These are phyloP conservation scores for Ciconia boyciana DNA, from an alignment of 2,113 vertebrate species.

Conservation along the genomic window DNA sequence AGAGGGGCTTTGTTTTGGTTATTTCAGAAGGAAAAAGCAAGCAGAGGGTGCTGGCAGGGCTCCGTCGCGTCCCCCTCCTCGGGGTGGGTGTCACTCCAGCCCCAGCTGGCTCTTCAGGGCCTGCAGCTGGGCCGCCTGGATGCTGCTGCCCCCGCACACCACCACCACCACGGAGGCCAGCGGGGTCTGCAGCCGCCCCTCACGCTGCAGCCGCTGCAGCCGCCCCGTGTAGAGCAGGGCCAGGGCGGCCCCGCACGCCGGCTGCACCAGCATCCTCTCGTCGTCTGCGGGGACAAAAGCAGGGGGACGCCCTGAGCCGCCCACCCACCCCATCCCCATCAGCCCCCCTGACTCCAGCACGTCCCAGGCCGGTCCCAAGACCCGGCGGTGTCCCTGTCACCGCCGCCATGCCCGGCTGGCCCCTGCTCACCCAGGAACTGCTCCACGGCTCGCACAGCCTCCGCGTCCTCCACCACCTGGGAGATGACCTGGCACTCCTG, in stretches of 20 bases:
- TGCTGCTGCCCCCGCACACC: constrained; percentile 87
- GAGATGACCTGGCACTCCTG: constrained; percentile 77
- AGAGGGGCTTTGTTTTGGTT: not conserved
- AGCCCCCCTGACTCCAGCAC: rapidly evolving
- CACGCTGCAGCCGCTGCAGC: constrained; percentile 75
- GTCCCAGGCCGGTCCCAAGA: not conserved
- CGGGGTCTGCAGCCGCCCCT: constrained; percentile 70
- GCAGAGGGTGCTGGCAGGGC: rapidly evolving
- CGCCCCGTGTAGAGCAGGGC: constrained; percentile 82
- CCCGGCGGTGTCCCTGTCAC: rapidly evolving
- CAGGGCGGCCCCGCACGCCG: constrained; percentile 86
- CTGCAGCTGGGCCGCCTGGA: constrained; percentile 72
- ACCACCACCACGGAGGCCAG: constrained; percentile 79
- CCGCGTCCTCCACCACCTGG: constrained; percentile 82
- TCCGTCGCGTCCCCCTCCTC: rapidly evolving
- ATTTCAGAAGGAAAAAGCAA: not conserved
- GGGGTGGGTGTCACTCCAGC: not conserved
- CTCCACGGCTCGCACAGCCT: constrained; percentile 82
- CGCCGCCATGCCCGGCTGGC: rapidly evolving
- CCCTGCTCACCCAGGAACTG: constrained; percentile 82
- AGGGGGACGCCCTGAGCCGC: rapidly evolving
- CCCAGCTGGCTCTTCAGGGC: constrained; percentile 79
- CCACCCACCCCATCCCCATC: not conserved
- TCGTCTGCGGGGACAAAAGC: constrained; percentile 74
- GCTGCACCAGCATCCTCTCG: constrained; percentile 88